These are phyloP conservation scores for Periphyllus acericola DNA, from an alignment of 2,888 invertebrate genomes.

Conservation along the genomic window DNA sequence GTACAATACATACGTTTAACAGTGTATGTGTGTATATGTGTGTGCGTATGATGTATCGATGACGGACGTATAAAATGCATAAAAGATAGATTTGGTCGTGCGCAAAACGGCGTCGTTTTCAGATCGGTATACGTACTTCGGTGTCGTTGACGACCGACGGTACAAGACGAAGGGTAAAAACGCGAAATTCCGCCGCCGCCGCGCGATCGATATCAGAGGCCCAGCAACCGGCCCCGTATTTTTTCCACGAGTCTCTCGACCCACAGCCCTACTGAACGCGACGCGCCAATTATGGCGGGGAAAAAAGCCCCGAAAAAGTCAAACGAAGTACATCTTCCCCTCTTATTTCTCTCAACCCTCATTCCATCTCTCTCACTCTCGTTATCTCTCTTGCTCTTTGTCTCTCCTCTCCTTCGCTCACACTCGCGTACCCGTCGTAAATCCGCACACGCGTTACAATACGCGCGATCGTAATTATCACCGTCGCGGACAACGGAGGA, in stretches of 20 bases:
- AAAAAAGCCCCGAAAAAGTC: conserved; percentile 26
- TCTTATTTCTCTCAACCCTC: not conserved
- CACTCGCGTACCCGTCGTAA: not conserved
- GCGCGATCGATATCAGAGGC: conserved; percentile 44
- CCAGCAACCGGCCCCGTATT: conserved; percentile 11
- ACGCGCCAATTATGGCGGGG: not conserved
- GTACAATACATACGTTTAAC: not conserved
- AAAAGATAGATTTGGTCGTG: not conserved
- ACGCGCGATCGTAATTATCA: not conserved
- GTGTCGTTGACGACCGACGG: not conserved
- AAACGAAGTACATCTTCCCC: not conserved
- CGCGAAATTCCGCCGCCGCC: not conserved
- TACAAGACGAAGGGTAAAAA: not conserved
- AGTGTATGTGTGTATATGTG: not conserved
- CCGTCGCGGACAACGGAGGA: not conserved
- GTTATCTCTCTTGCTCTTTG: not conserved
- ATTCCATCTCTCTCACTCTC: not conserved
- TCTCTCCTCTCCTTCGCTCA: not conserved
- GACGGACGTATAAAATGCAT: not conserved
- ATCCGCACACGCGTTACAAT: not conserved
- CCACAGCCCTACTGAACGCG: conserved; percentile 33
- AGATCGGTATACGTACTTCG: not conserved
- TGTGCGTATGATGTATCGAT: not conserved
- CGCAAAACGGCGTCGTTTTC: conserved; percentile 4
- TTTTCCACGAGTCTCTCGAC: conserved; percentile 14